Conservation (phyloP, 2,888 invertebrate genomes). For the Pollenia angustigena region DNA sequence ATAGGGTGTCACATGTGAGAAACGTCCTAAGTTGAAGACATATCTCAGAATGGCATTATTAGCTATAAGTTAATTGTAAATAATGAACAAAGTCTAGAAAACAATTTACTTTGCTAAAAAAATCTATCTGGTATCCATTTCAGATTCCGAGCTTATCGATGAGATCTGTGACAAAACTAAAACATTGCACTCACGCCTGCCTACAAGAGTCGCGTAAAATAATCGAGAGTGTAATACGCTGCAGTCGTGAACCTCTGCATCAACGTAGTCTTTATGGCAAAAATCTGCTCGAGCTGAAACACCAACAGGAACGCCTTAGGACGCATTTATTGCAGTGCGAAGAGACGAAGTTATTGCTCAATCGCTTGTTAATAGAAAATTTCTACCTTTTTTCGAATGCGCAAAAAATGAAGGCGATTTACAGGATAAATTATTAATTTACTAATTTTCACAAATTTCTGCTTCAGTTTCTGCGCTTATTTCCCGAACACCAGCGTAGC, state of each 20-base stretch:
- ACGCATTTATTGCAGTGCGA: conserved; percentile 79
- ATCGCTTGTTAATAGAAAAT: conserved; percentile 80
- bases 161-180: conserved; percentile 78
- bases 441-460: conserved; percentile 11
- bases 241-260: conserved; percentile 91
- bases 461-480: conserved; percentile 78
- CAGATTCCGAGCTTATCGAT: conserved; percentile 78
- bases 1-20: no score
- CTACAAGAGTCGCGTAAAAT: conserved; percentile 86
- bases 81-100: no score
- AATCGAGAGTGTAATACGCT: conserved; percentile 86
- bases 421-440: conserved; percentile 72
- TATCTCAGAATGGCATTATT: no score
- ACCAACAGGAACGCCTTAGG: conserved; percentile 80
- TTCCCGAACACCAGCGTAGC: conserved; percentile 83
- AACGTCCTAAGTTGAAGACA: no score
- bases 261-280: conserved; percentile 86
- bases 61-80: no score
- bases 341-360: conserved; percentile 79
- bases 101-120: no score
- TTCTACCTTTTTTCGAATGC: conserved; percentile 81
- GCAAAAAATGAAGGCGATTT: conserved; percentile 77
- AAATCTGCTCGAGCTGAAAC: conserved; percentile 80
- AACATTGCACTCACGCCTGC: conserved; percentile 77
- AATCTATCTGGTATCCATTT: not conserved